Evolutionary conservation across 1,140 invertebrate genomes (phyloP).

Genomic region (Cydia amplana): DNA sequence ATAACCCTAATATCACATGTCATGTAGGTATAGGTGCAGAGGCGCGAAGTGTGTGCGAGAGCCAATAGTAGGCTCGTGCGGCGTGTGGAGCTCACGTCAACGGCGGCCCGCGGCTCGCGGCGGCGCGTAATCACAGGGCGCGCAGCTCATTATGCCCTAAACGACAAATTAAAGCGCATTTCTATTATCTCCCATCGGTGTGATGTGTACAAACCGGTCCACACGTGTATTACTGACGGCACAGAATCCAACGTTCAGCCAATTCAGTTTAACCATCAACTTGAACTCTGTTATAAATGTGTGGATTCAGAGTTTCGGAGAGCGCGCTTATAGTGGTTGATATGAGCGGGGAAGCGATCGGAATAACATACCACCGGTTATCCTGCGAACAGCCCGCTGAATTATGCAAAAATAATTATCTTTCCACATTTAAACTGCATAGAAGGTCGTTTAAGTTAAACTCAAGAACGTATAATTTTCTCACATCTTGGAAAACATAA

Average conservation of each 20-base stretch:
- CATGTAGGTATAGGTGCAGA: background rate
- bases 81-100: constrained; percentile 64
- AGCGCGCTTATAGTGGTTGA: background rate
- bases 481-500: constrained; percentile 9
- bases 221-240: constrained; percentile 4
- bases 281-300: background rate
- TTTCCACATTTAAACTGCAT: constrained; percentile 28
- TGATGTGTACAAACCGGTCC: constrained; percentile 59
- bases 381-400: constrained; percentile 41
- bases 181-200: constrained; percentile 75
- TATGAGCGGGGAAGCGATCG: constrained; percentile 1
- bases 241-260: background rate
- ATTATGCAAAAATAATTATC: constrained; percentile 41
- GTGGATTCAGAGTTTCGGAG: background rate
- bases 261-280: background rate
- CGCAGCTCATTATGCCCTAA: constrained; percentile 76
- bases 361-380: constrained; percentile 27
- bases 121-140: constrained; percentile 74
- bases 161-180: constrained; percentile 79
- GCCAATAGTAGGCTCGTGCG: constrained; percentile 37
- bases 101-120: constrained; percentile 59
- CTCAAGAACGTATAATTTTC: constrained; percentile 25
- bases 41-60: constrained; percentile 45
- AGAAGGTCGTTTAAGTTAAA: constrained; percentile 24
- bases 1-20: background rate